Evolutionary conservation across 1,140 invertebrate genomes (phyloP), one percentile per base, ranked within the genome.

Genomic region (Cyrtorhinus lividipennis): DNA sequence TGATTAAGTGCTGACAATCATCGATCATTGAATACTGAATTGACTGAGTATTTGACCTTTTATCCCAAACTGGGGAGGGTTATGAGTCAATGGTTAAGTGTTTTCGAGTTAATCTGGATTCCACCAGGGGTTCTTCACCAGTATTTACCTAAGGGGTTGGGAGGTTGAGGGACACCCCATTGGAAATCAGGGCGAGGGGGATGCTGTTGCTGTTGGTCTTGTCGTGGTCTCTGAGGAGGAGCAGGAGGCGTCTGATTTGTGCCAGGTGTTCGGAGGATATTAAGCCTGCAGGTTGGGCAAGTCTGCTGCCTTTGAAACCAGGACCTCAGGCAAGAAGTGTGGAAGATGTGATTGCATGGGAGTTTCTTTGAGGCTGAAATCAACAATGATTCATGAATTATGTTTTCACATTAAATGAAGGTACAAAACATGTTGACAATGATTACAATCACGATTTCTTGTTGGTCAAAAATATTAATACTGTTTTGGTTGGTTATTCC

Each of bases 271-370:
- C 89, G 81, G 65, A 98, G 76, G 69, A 99, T 94, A 76, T 99
- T 97, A 56, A 98, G 81, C 20, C 97, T 82, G 76, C 97, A 99
- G 0, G 96, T 99, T 2, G 97, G 97, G 76, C 97, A 99, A 0
- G 96, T 99, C 77, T 99, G 97, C 74, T 99, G 97, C 12, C 96
- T 81, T 78, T 99, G 97, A 76, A 99, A 99, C 96, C 96, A 99
- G 2, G 94, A 94, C 8, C 96, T 83, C n/a, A 99, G 78, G 75
- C 97, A 99, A 26, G 89, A 88, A 23, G 94, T 91, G 75, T 99
- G 97, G 78, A 99, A 99, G 70, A 99, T 98, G 73, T 99, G 97
- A 76, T 96, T 95, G 77, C 97, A 99, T 0, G 97, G 96, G 62
- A 99, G 77, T 73, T 98, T 99, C 77, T 99, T 99, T 1, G 91